Base-by-base conservation (phyloP, 1,140 invertebrate genomes). In the Anastatus disparis region DNA sequence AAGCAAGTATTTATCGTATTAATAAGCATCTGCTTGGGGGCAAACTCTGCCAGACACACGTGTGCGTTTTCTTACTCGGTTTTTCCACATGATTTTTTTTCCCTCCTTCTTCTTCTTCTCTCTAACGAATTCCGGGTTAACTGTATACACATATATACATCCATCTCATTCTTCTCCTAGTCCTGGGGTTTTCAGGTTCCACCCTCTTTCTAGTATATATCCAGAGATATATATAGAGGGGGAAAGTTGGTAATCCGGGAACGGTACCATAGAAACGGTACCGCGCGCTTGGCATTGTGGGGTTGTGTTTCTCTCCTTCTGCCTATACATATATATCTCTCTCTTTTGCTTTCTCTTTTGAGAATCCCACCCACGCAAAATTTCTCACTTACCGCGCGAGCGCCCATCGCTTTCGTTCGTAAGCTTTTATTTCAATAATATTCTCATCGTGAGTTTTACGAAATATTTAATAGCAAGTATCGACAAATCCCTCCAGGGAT, bases 211-310 rank as follows among this genome's bases (percentile, higher is more conserved):
- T n/a, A n/a, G n/a, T n/a, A n/a, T n/a, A n/a, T n/a, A n/a, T n/a
- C n/a, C n/a, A n/a, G n/a, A n/a, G n/a, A n/a, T n/a, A n/a, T n/a
- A n/a, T n/a, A n/a, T n/a, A n/a, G 80, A 79, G 77, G 76, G 79
- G 20, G 76, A 77, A n/a, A n/a, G n/a, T n/a, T n/a, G n/a, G 77
- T 83, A 82, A 82, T 82, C 81, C 78, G 78, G 76, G 76, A 81
- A 81, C 82, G 82, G 82, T 83, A 84, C 82, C 82, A 83, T 84
- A 83, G 81, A 83, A 83, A 84, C 82, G 82, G 81, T 84, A 83
- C 82, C 81, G 77, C 76, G 7, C n/a, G 35, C 24, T n/a, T n/a
- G n/a, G n/a, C n/a, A n/a, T 76, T 77, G 75, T 78, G 79, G 81
- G 80, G 80, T 82, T 78, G 78, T 15, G 56, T 53, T 64, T 66